Percentiles rank a stretch among this genome's conserved stretches.
Conservation (phyloP, 2,113 vertebrate genomes). For the Labrus mixtus region DNA sequence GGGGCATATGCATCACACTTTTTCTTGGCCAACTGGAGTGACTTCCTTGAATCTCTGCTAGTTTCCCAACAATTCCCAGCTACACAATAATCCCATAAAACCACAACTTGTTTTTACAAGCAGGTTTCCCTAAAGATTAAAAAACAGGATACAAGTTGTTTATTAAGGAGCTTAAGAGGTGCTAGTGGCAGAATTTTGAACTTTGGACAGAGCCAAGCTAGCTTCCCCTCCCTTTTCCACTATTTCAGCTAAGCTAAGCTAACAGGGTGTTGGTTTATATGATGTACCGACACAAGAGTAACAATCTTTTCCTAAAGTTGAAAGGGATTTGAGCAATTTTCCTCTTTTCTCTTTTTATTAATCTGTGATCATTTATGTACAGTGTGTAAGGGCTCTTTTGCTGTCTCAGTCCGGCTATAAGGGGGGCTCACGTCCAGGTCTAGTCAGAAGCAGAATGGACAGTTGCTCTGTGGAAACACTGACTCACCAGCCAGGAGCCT, state of each 20-base stretch:
- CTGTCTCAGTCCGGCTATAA: slow-evolving; percentile 39
- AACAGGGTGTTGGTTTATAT: not conserved
- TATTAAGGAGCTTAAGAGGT: not conserved
- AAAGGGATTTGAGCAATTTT: not conserved
- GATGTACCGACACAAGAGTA: not conserved
- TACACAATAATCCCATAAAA: slow-evolving; percentile 1
- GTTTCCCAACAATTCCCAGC: not conserved
- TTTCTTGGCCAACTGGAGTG: not conserved
- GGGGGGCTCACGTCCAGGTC: slow-evolving; percentile 43
- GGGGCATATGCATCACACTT: not conserved
- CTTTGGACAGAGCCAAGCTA: not conserved
- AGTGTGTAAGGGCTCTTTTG: not conserved
- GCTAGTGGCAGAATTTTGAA: not conserved
- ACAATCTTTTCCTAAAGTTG: not conserved
- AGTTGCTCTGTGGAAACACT: slow-evolving; percentile 75
- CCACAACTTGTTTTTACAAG: not conserved
- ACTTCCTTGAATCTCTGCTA: slow-evolving; percentile 1
- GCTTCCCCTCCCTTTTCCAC: not conserved
- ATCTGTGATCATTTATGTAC: slow-evolving; percentile 11
- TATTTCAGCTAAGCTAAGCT: slow-evolving; percentile 12
- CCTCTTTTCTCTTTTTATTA: not conserved
- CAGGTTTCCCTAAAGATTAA: not conserved
- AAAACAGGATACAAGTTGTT: slow-evolving; percentile 13
- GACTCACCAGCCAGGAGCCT: slow-evolving; percentile 68
- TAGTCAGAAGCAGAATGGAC: slow-evolving; percentile 45